Conservation (phyloP, 2,113 vertebrate genomes). For the Paradoxurus hermaphroditus region DNA sequence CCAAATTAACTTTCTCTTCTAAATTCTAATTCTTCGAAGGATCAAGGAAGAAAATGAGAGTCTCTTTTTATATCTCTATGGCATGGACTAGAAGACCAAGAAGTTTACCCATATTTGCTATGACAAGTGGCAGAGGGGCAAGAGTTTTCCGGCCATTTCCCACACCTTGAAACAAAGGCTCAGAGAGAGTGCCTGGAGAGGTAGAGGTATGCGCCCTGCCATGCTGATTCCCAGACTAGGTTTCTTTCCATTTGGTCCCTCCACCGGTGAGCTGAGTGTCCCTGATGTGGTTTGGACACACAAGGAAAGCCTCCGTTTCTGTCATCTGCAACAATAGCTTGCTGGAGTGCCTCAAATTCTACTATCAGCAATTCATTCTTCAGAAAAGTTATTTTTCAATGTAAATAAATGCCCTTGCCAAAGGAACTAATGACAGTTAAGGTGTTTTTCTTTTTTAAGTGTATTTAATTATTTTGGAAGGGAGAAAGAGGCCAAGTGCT, state of each 20-base stretch:
- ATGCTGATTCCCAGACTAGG: background rate
- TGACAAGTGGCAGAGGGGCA: background rate
- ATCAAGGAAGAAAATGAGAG: conserved; percentile 26
- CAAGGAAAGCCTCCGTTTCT: background rate
- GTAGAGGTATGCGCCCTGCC: background rate
- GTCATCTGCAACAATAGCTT: background rate
- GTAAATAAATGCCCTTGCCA: conserved; percentile 6
- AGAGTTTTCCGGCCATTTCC: background rate
- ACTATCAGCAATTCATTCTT: background rate
- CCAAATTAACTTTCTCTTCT: conserved; percentile 24
- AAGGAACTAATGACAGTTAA: background rate
- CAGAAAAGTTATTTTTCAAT: background rate
- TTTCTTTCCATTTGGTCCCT: no score
- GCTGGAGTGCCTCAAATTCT: background rate
- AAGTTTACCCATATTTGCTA: background rate
- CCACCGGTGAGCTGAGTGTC: background rate
- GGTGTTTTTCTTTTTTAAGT: no score
- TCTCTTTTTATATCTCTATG: background rate
- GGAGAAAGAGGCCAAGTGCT: no score
- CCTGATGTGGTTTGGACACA: background rate
- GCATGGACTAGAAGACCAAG: background rate
- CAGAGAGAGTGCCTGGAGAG: background rate
- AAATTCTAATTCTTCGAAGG: conserved; percentile 18
- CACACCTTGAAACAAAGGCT: background rate
- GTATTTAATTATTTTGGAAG: no score